Evolutionary conservation across 2,888 invertebrate species (phyloP).

Genomic region (Eilema caniola): DNA sequence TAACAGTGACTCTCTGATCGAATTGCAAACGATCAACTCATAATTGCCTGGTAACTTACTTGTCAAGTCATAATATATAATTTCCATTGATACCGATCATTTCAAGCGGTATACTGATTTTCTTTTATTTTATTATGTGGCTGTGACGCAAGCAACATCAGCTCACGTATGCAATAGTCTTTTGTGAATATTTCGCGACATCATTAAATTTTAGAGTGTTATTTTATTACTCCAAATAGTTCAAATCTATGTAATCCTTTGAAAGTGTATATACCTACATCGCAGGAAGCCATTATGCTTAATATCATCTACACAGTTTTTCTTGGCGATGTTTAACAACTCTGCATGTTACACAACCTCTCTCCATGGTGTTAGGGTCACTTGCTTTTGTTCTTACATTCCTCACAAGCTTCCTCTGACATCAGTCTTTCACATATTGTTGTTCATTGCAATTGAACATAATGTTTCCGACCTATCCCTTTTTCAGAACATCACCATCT

Average conservation of each 20-base stretch:
- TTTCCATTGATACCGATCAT: neutral
- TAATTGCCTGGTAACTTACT: slow-evolving; percentile 5
- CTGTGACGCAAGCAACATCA: neutral
- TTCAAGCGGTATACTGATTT: neutral
- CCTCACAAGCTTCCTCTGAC: neutral
- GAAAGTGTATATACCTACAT: neutral
- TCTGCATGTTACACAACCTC: neutral
- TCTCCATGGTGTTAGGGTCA: neutral
- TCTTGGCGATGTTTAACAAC: neutral
- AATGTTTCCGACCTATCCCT: no score
- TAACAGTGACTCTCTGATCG: slow-evolving; percentile 27
- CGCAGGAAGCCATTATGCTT: neutral
- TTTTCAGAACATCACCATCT: neutral
- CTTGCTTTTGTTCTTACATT: neutral
- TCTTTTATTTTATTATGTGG: neutral
- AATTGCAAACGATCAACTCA: slow-evolving; percentile 34
- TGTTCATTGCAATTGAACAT: no score
- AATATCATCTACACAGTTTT: neutral
- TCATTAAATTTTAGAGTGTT: neutral
- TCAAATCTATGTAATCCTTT: neutral
- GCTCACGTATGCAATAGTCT: neutral
- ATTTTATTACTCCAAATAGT: neutral
- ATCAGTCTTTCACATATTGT: neutral
- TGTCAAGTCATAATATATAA: slow-evolving; percentile 2
- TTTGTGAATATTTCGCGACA: neutral